A percentile compares a stretch with the other conserved stretches of the same genome.
Conservation (phyloP, 2,797 vertebrate species). For the Orestias chungarensis region DNA sequence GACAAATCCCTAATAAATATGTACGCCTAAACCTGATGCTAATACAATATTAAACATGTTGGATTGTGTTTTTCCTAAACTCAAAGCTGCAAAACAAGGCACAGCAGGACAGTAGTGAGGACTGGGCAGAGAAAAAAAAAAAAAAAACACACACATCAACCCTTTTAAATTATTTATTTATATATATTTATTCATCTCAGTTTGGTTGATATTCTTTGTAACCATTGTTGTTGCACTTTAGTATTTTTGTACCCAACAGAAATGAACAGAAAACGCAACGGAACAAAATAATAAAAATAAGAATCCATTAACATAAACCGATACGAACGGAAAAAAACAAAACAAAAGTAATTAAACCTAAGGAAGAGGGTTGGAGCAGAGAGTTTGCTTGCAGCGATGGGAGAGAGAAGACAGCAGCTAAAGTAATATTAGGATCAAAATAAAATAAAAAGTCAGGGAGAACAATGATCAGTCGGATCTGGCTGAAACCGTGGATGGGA, state of each 20-base stretch:
- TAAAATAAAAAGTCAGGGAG: not conserved
- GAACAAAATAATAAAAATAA: conserved; percentile 75
- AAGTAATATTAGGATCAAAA: conserved; percentile 15
- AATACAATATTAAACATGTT: not conserved
- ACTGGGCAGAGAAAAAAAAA: conserved; percentile 21
- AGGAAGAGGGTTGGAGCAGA: conserved; percentile 57
- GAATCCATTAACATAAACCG: conserved; percentile 46
- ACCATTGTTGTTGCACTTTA: conserved; percentile 84
- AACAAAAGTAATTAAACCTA: too few species aligned
- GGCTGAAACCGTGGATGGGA: conserved; percentile 39
- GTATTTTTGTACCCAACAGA: conserved; percentile 90
- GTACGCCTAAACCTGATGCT: too few species aligned
- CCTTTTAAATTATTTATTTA: conserved; percentile 84
- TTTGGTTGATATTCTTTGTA: conserved; percentile 86
- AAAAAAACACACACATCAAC: conserved; percentile 25
- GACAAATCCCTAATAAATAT: too few species aligned
- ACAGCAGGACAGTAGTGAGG: too few species aligned
- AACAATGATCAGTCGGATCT: conserved; percentile 27
- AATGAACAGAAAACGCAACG: conserved; percentile 82
- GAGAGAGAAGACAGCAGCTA: conserved; percentile 13
- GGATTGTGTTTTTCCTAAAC: not conserved
- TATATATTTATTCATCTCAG: conserved; percentile 88
- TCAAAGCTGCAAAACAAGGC: not conserved
- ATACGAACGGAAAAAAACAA: conserved; percentile 35
- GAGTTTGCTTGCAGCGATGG: conserved; percentile 57